Percentiles rank a stretch among this genome's conserved stretches.
Evolutionary conservation across 2,113 vertebrate species (phyloP).

Genomic region (Isichthys henryi): DNA sequence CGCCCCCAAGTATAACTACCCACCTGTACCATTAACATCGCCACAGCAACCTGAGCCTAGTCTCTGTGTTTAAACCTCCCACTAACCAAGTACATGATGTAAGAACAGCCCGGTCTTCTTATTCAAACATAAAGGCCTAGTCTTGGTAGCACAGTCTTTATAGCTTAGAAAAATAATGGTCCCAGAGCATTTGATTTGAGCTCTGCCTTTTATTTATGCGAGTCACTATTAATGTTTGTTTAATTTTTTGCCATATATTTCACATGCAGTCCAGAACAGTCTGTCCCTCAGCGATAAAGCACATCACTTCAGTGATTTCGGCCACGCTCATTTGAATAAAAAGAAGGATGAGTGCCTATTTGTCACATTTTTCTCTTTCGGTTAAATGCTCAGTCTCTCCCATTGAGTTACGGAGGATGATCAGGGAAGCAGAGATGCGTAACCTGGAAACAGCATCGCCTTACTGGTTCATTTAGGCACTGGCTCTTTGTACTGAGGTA

Average conservation of each 20-base stretch:
- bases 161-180: background rate
- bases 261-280: background rate
- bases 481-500: background rate
- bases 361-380: background rate
- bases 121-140: background rate
- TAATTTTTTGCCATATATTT: background rate
- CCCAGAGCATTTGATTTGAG: background rate
- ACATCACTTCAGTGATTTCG: background rate
- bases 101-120: background rate
- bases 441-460: background rate
- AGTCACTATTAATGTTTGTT: background rate
- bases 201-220: background rate
- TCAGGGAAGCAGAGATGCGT: background rate
- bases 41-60: background rate
- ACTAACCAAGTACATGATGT: background rate
- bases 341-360: background rate
- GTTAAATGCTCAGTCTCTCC: background rate
- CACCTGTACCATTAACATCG: background rate
- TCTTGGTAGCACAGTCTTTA: background rate
- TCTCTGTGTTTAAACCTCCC: background rate
- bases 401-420: background rate
- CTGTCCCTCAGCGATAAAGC: background rate
- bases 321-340: background rate
- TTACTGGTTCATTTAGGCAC: background rate
- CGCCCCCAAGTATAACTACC: background rate